Evolutionary conservation across 2,888 invertebrate genomes (phyloP), one percentile per base, ranked within the genome.

Genomic region (Nasonovia ribisnigri): DNA sequence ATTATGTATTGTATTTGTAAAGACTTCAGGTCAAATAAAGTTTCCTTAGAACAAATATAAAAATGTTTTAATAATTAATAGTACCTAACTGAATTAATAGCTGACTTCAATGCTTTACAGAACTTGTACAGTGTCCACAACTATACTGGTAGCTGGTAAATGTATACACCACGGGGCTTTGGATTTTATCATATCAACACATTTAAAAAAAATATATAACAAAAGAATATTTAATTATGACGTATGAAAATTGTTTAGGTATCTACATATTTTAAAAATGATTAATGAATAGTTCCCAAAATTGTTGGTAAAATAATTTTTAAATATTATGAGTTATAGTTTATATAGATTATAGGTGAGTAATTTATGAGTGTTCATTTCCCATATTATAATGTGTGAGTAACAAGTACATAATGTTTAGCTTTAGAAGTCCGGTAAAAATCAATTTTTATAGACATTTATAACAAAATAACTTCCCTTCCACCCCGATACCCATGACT

Each of bases 1-100:
- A 67, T n/a, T 67, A 67, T 67, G n/a, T 67, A 67, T 67, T 67
- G n/a, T n/a, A 67, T 67, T 67, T 67, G n/a, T 67, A 67, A 67
- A 36, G 36, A 36, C 1, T 67, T 67, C 5, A 5, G n/a, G 67
- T 36, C 16, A 6, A 67, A 67, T 36, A n/a, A 67, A n/a, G n/a
- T 36, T 36, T 4, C 16, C 36, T 36, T 67, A 67, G 6, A 16
- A 5, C 16, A 67, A 6, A n/a, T 36, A 67, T 67, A n/a, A 67
- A 67, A 57, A 36, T 29, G 20, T 36, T 36, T 20, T 8, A 6
- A 36, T 24, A 77, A 36, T 36, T 36, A 36, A 36, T 77, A 20
- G 6, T 67, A 67, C n/a, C n/a, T 67, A 13, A 67, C 60, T 67
- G 16, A 6, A 4, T n/a, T 6, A 3, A 46, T 16, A 51, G 11